phyloP scores from a whole-genome alignment of 2,113 vertebrate genomes.

The Arizona elegans region DNA sequence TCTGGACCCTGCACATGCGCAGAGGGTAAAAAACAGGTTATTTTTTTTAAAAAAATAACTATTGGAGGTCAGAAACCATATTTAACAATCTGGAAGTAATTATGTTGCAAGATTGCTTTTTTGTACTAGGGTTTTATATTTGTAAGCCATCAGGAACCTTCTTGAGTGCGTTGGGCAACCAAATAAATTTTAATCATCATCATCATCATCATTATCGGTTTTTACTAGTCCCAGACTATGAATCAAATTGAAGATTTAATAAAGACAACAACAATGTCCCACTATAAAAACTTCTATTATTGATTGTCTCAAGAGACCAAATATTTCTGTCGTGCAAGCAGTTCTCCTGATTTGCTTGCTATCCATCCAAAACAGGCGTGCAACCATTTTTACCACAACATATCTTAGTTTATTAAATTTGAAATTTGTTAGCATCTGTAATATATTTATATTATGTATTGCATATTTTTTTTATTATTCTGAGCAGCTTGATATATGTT shows the following conservation, averaged over 20 bases:
- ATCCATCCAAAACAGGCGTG: not conserved
- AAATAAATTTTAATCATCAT: too few relatives aligned
- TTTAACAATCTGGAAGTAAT: not conserved
- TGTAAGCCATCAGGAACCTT: not conserved
- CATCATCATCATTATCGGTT: too few relatives aligned
- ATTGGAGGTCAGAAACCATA: not conserved
- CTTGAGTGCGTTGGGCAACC: not conserved
- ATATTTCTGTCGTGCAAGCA: constrained; percentile 24
- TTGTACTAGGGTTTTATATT: not conserved
- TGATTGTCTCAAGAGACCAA: constrained; percentile 40
- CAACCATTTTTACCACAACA: constrained; percentile 7
- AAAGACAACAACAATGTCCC: not conserved
- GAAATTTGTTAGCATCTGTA: not conserved
- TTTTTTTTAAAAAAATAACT: not conserved
- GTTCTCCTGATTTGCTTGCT: constrained; percentile 15
- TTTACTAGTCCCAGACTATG: too few relatives aligned
- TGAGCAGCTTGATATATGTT: fast-evolving
- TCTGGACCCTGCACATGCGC: too few relatives aligned
- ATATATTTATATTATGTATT: not conserved
- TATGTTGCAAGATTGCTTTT: not conserved
- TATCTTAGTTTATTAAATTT: constrained; percentile 3
- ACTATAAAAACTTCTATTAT: constrained; percentile 20
- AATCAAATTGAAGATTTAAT: too few relatives aligned
- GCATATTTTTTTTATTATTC: not conserved
- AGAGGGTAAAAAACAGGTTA: too few relatives aligned